phyloP scores from a whole-genome alignment of 1,140 invertebrate genomes.

The Papilio polytes region DNA sequence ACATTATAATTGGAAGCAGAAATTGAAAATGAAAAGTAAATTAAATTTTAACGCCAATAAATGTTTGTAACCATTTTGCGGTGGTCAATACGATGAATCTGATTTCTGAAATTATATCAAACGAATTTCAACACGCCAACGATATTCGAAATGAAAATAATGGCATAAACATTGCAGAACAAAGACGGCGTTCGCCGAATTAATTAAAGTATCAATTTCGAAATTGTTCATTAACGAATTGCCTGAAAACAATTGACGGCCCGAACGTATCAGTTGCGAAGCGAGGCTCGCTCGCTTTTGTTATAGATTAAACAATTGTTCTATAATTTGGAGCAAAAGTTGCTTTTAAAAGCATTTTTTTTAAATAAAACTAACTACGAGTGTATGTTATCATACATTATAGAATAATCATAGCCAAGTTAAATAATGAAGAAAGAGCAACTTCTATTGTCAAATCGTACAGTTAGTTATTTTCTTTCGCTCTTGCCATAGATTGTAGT shows the following conservation, averaged over 20 bases:
- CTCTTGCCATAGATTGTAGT: too few relatives aligned
- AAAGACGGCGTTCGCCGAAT: neutral
- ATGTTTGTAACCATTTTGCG: neutral
- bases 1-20: neutral
- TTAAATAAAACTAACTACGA: too few relatives aligned
- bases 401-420: too few relatives aligned
- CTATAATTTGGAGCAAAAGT: neutral
- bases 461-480: too few relatives aligned
- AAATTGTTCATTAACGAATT: neutral
- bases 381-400: too few relatives aligned
- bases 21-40: neutral
- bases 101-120: neutral
- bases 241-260: neutral
- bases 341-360: neutral
- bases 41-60: neutral
- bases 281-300: neutral
- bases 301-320: neutral
- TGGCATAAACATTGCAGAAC: neutral
- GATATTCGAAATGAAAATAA: neutral
- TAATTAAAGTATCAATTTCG: constrained; percentile 2
- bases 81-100: neutral
- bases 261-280: neutral
- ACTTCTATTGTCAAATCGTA: too few relatives aligned
- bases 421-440: too few relatives aligned
- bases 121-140: neutral